Percentiles rank a stretch among this genome's conserved stretches.
These are phyloP conservation scores for Oscheius onirici DNA, from an alignment of 2,888 invertebrate genomes.

Conservation along the genomic window DNA sequence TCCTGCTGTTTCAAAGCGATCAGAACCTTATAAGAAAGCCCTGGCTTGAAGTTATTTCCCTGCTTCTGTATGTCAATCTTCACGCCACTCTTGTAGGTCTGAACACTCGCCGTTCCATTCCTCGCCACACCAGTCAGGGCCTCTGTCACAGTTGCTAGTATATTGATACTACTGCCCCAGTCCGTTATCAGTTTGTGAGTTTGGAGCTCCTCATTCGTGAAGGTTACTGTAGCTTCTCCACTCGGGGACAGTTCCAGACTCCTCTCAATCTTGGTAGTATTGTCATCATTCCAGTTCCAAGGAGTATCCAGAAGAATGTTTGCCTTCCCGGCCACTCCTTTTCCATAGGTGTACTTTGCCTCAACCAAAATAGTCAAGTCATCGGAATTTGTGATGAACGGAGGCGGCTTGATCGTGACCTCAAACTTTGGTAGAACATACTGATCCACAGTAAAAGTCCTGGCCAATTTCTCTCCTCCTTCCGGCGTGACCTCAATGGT, in stretches of 20 bases:
- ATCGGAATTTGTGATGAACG: conserved; percentile 84
- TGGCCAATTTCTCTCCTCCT: conserved; percentile 71
- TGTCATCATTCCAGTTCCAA: conserved; percentile 49
- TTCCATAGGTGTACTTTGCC: conserved; percentile 82
- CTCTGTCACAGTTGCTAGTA: conserved; percentile 90
- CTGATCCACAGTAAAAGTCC: conserved; percentile 82
- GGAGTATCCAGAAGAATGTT: conserved; percentile 68
- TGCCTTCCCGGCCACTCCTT: conserved; percentile 76
- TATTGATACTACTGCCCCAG: conserved; percentile 82
- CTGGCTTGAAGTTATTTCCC: conserved; percentile 88
- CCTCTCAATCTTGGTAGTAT: conserved; percentile 59
- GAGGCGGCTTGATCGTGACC: conserved; percentile 84
- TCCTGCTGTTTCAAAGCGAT: conserved; percentile 69
- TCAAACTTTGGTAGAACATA: conserved; percentile 89
- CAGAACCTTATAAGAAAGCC: conserved; percentile 84
- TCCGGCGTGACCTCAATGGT: conserved; percentile 66
- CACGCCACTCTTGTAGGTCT: conserved; percentile 83
- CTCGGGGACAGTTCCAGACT: conserved; percentile 63
- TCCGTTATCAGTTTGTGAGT: conserved; percentile 74
- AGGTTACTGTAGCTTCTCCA: conserved; percentile 67
- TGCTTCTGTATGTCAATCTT: conserved; percentile 82
- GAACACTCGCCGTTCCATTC: conserved; percentile 74
- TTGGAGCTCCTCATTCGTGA: conserved; percentile 67
- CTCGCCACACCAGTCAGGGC: conserved; percentile 78
- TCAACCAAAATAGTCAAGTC: conserved; percentile 83